A percentile compares a stretch with the other conserved stretches of the same genome.
Evolutionary conservation across 2,888 invertebrate species (phyloP).

Genomic region (Mesorhabditis spiculigera): DNA sequence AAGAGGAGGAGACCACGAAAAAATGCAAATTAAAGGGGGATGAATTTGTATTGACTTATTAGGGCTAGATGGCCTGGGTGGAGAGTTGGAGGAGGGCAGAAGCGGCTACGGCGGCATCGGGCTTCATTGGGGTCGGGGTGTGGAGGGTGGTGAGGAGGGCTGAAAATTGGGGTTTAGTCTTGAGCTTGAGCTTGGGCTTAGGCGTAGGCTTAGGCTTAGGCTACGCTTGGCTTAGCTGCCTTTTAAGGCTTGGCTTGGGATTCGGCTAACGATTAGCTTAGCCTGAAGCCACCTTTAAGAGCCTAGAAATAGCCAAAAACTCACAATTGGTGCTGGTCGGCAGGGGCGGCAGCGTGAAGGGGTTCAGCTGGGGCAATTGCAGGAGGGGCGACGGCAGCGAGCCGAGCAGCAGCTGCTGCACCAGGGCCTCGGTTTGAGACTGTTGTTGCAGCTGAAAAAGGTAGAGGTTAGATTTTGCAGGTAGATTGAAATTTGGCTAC

Average conservation of each 20-base stretch:
- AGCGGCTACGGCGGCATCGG: not conserved
- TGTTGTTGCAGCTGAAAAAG: not conserved
- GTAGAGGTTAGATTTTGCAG: too few relatives aligned
- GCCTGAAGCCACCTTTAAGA: too few relatives aligned
- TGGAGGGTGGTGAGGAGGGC: not conserved
- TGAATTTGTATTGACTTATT: too few relatives aligned
- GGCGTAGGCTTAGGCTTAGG: not conserved
- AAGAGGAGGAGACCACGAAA: too few relatives aligned
- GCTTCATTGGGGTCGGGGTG: not conserved
- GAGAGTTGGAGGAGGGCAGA: conserved; percentile 5
- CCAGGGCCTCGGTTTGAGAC: conserved; percentile 5
- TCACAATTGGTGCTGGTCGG: too few relatives aligned
- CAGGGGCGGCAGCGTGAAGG: too few relatives aligned
- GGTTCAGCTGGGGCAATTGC: not conserved
- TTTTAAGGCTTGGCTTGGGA: not conserved
- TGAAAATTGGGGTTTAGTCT: not conserved
- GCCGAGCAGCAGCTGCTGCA: not conserved
- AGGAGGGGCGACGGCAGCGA: not conserved
- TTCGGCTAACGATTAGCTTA: not conserved
- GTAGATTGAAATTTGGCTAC: too few relatives aligned
- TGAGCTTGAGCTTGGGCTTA: not conserved
- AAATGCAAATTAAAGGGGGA: too few relatives aligned
- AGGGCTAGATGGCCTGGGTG: not conserved
- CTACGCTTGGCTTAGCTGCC: not conserved
- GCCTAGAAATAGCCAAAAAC: too few relatives aligned